Evolutionary conservation across 2,113 vertebrate genomes (phyloP).

Genomic region (Nannospalax galili): DNA sequence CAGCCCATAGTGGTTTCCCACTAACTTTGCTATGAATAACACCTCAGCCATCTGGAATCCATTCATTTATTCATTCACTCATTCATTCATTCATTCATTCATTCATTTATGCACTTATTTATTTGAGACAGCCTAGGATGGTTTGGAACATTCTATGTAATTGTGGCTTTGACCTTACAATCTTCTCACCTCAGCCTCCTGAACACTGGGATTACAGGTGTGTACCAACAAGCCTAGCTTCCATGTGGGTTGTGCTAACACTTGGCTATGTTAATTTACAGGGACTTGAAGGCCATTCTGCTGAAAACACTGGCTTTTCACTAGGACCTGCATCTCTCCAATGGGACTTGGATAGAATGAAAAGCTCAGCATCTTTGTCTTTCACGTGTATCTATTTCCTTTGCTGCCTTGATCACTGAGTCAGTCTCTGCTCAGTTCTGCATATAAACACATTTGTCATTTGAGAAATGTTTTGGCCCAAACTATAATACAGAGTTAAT

Average conservation of each 20-base stretch:
- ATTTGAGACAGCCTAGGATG: neutral
- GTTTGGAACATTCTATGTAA: neutral
- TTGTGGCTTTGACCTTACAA: neutral
- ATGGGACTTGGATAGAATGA: neutral
- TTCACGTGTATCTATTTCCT: neutral
- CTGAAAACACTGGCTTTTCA: neutral
- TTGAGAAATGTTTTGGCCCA: neutral
- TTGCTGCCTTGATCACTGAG: neutral
- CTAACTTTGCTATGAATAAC: neutral
- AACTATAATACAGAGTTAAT: neutral
- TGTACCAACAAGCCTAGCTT: too few relatives aligned
- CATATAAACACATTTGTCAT: neutral
- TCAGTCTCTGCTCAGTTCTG: neutral
- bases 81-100: neutral
- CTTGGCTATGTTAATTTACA: neutral
- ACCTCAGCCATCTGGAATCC: neutral
- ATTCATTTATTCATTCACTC: too few relatives aligned
- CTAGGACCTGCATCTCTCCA: neutral
- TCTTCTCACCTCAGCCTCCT: neutral
- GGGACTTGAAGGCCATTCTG: neutral
- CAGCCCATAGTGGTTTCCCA: neutral
- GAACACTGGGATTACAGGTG: neutral
- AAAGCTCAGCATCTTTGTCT: neutral
- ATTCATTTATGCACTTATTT: neutral
- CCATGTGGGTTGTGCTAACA: too few relatives aligned